Percentiles rank a stretch among this genome's conserved stretches.
These are phyloP conservation scores for Branchipolynoe longqiensis DNA, from an alignment of 2,888 invertebrate species.

Conservation along the genomic window DNA sequence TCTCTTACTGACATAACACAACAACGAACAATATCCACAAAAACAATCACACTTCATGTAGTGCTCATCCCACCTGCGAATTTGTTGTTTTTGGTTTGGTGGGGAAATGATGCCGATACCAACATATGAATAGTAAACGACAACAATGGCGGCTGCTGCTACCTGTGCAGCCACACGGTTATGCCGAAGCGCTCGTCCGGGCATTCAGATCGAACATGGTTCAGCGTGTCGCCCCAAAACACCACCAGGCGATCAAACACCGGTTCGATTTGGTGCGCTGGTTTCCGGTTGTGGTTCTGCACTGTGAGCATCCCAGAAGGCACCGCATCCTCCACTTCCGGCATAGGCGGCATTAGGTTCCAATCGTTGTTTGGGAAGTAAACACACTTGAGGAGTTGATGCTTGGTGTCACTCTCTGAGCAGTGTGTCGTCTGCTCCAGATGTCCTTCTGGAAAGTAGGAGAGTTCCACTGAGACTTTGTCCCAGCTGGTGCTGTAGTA, in stretches of 20 bases:
- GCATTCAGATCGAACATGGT: conserved; percentile 41
- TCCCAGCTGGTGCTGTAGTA: conserved; percentile 51
- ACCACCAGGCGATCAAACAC: conserved; percentile 54
- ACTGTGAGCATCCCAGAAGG: conserved; percentile 38
- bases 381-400: conserved; percentile 39
- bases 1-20: no score
- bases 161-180: conserved; percentile 47
- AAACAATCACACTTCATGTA: no score
- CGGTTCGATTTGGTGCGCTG: conserved; percentile 19
- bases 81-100: no score
- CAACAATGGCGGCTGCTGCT: no score
- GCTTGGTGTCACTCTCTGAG: neutral
- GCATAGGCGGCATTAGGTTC: conserved; percentile 13
- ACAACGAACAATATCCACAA: no score
- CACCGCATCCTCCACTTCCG: neutral
- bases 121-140: no score
- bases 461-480: conserved; percentile 55
- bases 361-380: conserved; percentile 59
- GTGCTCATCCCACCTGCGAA: no score
- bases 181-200: conserved; percentile 45
- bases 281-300: conserved; percentile 51
- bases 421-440: conserved; percentile 4
- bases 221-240: conserved; percentile 55
- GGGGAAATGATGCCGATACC: no score
- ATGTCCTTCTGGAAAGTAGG: conserved; percentile 52